These are phyloP conservation scores for Bicyclus anynana DNA, from an alignment of 1,140 invertebrate genomes.

Conservation along the genomic window DNA sequence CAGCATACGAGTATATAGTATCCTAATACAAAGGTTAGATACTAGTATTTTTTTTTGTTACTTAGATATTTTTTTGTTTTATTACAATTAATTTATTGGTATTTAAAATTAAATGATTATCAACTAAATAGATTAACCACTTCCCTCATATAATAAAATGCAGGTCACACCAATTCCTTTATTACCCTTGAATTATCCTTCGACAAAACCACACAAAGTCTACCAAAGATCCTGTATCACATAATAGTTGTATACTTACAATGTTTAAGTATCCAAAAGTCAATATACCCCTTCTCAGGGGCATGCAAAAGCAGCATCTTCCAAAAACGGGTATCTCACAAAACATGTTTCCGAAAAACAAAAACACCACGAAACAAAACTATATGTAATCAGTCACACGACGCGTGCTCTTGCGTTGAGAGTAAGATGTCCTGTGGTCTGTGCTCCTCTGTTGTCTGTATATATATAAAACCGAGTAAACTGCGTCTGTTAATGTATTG, in stretches of 20 bases:
- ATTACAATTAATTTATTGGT: too few species aligned
- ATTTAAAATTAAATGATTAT: too few species aligned
- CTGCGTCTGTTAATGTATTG: too few species aligned
- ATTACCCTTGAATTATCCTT: background rate
- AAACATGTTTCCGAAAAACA: conserved; percentile 39
- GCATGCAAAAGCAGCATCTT: conserved; percentile 55
- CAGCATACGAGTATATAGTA: too few species aligned
- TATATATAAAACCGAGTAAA: too few species aligned
- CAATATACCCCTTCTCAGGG: conserved; percentile 44
- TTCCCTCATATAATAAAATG: background rate
- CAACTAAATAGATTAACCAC: too few species aligned
- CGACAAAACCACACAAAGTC: background rate
- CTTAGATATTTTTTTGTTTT: too few species aligned
- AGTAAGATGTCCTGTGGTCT: background rate
- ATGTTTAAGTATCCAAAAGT: conserved; percentile 35
- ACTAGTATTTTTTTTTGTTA: too few species aligned
- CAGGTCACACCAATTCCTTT: too few species aligned
- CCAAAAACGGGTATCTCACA: conserved; percentile 50
- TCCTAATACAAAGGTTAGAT: too few species aligned
- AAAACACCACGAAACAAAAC: background rate
- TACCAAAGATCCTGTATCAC: background rate
- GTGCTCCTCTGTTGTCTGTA: background rate
- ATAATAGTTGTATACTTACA: conserved; percentile 18
- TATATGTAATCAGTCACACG: background rate
- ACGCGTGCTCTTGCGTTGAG: background rate